A percentile compares a stretch with the other conserved stretches of the same genome.
Conservation (phyloP, 2,888 invertebrate species). For the Cephonodes hylas region DNA sequence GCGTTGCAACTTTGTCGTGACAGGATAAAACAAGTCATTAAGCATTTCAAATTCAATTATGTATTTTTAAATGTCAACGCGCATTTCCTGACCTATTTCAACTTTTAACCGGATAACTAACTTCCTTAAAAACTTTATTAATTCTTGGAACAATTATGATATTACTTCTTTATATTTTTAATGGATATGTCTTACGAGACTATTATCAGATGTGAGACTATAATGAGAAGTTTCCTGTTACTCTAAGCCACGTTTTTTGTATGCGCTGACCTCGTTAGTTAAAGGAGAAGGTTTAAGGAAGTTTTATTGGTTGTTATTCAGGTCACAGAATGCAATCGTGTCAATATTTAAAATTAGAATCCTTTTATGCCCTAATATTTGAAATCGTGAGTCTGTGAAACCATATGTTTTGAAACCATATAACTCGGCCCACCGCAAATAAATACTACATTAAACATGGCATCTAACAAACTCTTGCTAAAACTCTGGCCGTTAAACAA, state of each 20-base stretch:
- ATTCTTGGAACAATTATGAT: not conserved
- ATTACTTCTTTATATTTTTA: not conserved
- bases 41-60: not conserved
- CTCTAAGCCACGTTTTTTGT: not conserved
- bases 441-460: conserved; percentile 3
- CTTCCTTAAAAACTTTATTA: not conserved
- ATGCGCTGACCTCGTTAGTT: not conserved
- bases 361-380: not conserved
- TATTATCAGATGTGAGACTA: not conserved
- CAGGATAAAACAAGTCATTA: not conserved
- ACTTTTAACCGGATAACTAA: not conserved
- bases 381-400: no score
- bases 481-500: conserved; percentile 11
- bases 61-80: not conserved
- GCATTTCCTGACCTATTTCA: not conserved
- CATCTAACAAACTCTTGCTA: conserved; percentile 10
- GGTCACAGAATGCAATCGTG: not conserved
- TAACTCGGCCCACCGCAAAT: not conserved
- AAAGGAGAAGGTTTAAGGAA: conserved; percentile 1
- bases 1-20: not conserved
- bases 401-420: not conserved
- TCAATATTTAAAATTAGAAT: not conserved
- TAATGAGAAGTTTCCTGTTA: not conserved
- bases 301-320: not conserved
- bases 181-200: not conserved